Evolutionary conservation across 2,888 invertebrate genomes (phyloP), one percentile per base, ranked within the genome.

Genomic region (Graphium colonna): DNA sequence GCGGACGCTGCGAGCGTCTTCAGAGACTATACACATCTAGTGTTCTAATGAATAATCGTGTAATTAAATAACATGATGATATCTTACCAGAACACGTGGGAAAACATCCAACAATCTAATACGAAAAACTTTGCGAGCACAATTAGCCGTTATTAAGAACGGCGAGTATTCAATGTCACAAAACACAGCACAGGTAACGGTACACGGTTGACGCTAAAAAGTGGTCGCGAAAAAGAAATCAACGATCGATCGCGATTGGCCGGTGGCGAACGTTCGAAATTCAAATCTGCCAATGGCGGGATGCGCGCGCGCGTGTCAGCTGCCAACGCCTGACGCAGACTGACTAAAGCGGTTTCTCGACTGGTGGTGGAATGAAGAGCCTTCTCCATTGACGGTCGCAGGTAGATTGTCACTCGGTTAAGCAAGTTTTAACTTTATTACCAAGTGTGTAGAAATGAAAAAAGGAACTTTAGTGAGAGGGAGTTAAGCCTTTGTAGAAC

Each of bases 371-470:
- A 62, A 52, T 75, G 67, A 68, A 65, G 77, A 77, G 75, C 80
- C 80, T 82, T 83, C 77, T 82, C 83, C 82, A 80, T 82, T 84
- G 82, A 79, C 83, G 72, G 68, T 68, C 76, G 73, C 73, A 75
- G 69, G 73, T 74, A 73, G 66, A 63, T 70, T 69, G 47, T 40
- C 52, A 55, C 15, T 45, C 13, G 56, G 3, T 71, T 56, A 61
- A n/a, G 12, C 57, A n/a, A 71, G 57, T 64, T 60, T 65, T n/a
- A 54, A 52, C 58, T 57, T 55, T 69, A 67, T 15, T 0, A 0
- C 0, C 4, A 12, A 12, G 12, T 1, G 3, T 36, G 4, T 12
- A 2, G 36, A 36, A 36, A 3, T n/a, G 3, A 36, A 31, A 31
- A 1, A 59, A 55, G 66, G 62, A 43, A 28, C 1, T 16, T 31